Evolutionary conservation across 2,888 invertebrate species (phyloP), one percentile per base, ranked within the genome.

Genomic region (Dasysyrphus albostriatus): DNA sequence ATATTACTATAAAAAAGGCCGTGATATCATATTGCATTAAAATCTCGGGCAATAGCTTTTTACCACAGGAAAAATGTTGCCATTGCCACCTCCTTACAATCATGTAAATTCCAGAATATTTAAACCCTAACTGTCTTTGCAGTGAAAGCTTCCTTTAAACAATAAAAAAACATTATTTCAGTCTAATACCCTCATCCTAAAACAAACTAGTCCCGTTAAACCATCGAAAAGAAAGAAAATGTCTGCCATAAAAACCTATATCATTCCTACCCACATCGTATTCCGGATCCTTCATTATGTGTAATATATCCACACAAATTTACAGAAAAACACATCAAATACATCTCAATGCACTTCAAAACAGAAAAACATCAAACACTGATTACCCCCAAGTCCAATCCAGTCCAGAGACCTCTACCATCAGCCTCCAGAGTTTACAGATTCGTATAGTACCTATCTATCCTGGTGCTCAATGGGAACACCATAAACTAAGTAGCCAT

Each of bases 401-500:
- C 29, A 34, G 12, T 14, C 29, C 69, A 69, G 19, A 56, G 19
- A 56, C 56, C 78, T 63, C 83, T 37, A 34, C 42, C 54, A 24
- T 24, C 24, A 47, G 69, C 56, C 80, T 65, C 58, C 72, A 69
- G 58, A 9, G n/a, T 16, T 54, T 29, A 6, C 56, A 61, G 24
- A 74, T 59, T 47, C 56, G 69, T 73, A 54, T 49, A 72, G n/a
- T 67, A 24, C 2, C 24, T n/a, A 76, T 80, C 72, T 59, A 76
- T 84, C 76, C 76, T 70, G 67, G 51, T 73, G 77, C 72, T 29
- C 77, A 77, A 63, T 82, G 83, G 83, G 74, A 75, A 83, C 87
- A 70, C 83, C 87, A 87, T 87, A 78, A 87, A 87, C 83, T 87
- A 87, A 87, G 87, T 87, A 79, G 78, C 87, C 87, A 83, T 87